phyloP scores from a whole-genome alignment of 1,140 invertebrate species.

The Drosophila leontia region DNA sequence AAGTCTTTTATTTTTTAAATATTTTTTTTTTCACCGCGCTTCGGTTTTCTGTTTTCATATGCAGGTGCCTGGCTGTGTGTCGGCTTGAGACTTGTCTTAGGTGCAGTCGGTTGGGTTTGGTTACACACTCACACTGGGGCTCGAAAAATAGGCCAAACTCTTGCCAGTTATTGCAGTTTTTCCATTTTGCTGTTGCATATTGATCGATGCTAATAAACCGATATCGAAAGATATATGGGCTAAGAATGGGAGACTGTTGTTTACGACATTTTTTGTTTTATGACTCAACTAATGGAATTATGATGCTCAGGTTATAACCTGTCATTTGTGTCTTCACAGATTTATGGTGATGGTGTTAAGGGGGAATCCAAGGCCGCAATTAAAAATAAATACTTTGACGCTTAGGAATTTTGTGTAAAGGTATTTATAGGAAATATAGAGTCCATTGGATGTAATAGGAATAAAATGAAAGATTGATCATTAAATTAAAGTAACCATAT shows the following conservation, averaged over 20 bases:
- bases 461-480: too few species aligned
- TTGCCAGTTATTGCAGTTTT: conserved; percentile 54
- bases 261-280: conserved; percentile 23
- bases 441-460: too few species aligned
- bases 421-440: background rate
- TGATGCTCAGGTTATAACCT: conserved; percentile 24
- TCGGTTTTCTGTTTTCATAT: conserved; percentile 38
- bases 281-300: conserved; percentile 46
- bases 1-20: conserved; percentile 76
- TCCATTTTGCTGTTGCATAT: conserved; percentile 45
- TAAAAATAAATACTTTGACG: background rate
- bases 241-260: conserved; percentile 19
- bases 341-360: conserved; percentile 12
- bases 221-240: conserved; percentile 33
- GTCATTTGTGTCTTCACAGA: conserved; percentile 15
- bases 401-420: background rate
- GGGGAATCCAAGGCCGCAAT: conserved; percentile 4
- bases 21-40: conserved; percentile 55
- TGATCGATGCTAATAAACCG: conserved; percentile 25
- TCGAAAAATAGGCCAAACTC: conserved; percentile 72
- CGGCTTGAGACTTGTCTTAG: conserved; percentile 43
- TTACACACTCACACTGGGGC: conserved; percentile 20
- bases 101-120: conserved; percentile 38
- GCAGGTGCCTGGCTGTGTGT: conserved; percentile 43
- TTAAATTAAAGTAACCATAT: too few species aligned